Evolutionary conservation across 2,797 vertebrate genomes (phyloP).

Genomic region (Phyllotis vaccarum): DNA sequence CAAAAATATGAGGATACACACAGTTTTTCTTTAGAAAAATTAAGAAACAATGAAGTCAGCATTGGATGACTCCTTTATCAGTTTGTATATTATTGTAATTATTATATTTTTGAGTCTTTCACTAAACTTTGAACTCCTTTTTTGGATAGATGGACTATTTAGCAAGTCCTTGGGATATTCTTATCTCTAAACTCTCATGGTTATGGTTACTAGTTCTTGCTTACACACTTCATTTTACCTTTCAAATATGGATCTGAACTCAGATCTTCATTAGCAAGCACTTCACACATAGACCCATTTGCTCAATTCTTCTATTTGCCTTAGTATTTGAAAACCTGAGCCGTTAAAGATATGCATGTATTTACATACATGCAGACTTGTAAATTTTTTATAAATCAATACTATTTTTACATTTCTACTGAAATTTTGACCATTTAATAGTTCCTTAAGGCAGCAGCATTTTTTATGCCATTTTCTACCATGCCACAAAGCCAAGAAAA

Average conservation of each 20-base stretch:
- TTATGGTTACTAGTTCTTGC: accelerated
- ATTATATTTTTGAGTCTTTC: not conserved
- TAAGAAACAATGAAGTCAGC: not conserved
- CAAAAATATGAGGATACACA: not conserved
- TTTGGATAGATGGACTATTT: not conserved
- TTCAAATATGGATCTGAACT: not conserved
- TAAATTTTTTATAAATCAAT: constrained; percentile 39
- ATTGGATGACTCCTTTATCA: not conserved
- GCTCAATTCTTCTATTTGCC: not conserved
- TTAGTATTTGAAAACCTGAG: not conserved
- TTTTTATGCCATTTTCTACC: constrained; percentile 79
- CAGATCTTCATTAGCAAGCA: not conserved
- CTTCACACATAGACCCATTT: not conserved
- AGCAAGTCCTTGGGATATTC: not conserved
- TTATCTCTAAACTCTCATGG: not conserved
- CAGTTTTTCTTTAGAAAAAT: constrained; percentile 5
- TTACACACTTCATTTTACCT: not conserved
- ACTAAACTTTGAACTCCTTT: not conserved
- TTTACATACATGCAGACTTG: not conserved
- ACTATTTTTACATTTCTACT: constrained; percentile 39
- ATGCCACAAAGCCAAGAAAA: constrained; percentile 84
- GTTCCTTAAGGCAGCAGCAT: constrained; percentile 66
- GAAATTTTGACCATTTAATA: constrained; percentile 80
- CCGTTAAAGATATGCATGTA: constrained; percentile 6
- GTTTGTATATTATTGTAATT: not conserved